Evolutionary conservation across 2,113 vertebrate genomes (phyloP).

Genomic region (Pampusana beccarii): DNA sequence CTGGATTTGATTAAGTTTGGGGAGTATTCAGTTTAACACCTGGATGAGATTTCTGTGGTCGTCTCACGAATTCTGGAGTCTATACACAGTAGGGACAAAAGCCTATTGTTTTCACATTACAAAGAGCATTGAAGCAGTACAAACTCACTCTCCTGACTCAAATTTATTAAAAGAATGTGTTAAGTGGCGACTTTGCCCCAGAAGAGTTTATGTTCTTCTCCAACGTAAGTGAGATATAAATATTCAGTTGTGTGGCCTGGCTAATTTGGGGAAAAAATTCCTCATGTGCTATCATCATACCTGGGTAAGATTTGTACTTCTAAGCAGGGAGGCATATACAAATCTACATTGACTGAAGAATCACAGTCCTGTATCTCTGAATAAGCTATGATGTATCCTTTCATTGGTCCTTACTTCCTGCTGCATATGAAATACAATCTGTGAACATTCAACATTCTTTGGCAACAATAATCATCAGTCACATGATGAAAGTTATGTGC

Average conservation of each 20-base stretch:
- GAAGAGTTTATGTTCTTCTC: background rate
- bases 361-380: background rate
- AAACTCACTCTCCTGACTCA: background rate
- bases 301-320: accelerated
- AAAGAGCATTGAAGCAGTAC: background rate
- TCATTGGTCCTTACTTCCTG: background rate
- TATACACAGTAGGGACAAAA: background rate
- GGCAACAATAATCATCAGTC: background rate
- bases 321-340: background rate
- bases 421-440: background rate
- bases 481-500: background rate
- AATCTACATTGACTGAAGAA: background rate
- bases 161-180: background rate
- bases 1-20: background rate
- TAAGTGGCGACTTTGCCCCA: background rate
- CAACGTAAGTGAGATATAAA: background rate
- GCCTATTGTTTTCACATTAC: background rate
- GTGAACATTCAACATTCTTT: background rate
- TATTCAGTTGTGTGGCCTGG: background rate
- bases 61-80: background rate
- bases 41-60: background rate
- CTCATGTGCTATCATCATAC: background rate
- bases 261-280: background rate
- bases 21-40: background rate
- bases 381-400: background rate